Evolutionary conservation across 2,797 vertebrate genomes (phyloP), one percentile per base, ranked within the genome.

Genomic region (Pempheris klunzingeri): DNA sequence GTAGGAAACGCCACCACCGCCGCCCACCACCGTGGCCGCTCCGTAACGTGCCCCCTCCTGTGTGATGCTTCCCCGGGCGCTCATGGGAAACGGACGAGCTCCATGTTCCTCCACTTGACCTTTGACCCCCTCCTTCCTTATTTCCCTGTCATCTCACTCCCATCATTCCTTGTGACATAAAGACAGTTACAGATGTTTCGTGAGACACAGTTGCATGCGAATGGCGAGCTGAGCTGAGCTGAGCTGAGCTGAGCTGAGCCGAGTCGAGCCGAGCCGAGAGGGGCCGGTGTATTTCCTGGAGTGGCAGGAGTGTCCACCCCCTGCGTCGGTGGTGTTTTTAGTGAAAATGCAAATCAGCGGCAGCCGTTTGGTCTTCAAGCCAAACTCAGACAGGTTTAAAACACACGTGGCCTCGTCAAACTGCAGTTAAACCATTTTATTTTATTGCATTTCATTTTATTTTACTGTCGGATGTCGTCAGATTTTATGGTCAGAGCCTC

Each of bases 91-190:
- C 28, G 0, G 32, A 10, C 5, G 5, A 30, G 57, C 43, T 34
- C 52, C 20, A 18, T 39, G n/a, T 54, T 73, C 71, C 63, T 20
- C 9, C 58, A 8, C 64, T 58, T 83, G 82, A 88, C 85, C 88
- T 87, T 71, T 91, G 86, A 87, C 82, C 86, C 53, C 1, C 0
- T 32, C 1, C 0, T 32, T 39, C 26, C 44, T 36, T 18, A 28
- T 43, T 5, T 32, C 15, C 22, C 0, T 0, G 2, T 52, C 36
- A 11, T 15, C 36, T 30, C 24, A 3, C 47, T 62, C 36, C 15
- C 8, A 15, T 54, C n/a, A 1, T 22, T 26, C 22, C 46, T 43
- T 8, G 34, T 1, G 28, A 71, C 24, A 36, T 5, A 3, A 47
- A 60, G 38, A 39, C 57, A 12, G 26, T 32, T 1, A 47, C 24